Evolutionary conservation across 1,140 invertebrate species (phyloP).

Genomic region (Lasaia peninsularis): DNA sequence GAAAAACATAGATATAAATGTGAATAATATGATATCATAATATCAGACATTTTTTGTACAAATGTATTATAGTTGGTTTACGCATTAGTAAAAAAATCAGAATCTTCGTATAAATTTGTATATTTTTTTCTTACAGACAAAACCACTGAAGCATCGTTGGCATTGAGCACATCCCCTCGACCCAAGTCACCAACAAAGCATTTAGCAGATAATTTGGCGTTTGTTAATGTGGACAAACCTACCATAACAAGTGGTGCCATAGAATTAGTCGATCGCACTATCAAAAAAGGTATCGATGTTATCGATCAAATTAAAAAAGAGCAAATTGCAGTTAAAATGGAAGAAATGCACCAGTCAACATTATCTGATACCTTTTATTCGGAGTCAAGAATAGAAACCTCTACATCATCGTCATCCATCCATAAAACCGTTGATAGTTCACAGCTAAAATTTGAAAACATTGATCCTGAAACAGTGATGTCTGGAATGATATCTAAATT

Average conservation of each 20-base stretch:
- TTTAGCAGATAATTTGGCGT: slow-evolving; percentile 65
- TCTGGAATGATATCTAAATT: slow-evolving; percentile 65
- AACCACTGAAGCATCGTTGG: slow-evolving; percentile 51
- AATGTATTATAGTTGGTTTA: neutral
- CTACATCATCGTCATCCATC: slow-evolving; percentile 61
- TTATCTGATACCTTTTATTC: slow-evolving; percentile 60
- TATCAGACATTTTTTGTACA: neutral
- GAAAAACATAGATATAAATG: too few species aligned
- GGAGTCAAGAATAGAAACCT: slow-evolving; percentile 60
- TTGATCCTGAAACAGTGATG: slow-evolving; percentile 62
- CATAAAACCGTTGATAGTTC: slow-evolving; percentile 60
- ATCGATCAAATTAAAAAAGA: slow-evolving; percentile 72
- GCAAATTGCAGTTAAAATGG: slow-evolving; percentile 59
- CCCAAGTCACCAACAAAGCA: slow-evolving; percentile 72
- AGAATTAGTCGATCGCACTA: slow-evolving; percentile 67
- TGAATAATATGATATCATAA: too few species aligned
- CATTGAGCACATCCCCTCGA: slow-evolving; percentile 46
- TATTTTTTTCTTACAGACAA: slow-evolving; percentile 59
- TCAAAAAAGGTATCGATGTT: slow-evolving; percentile 69
- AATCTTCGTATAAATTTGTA: neutral
- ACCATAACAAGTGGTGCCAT: slow-evolving; percentile 66
- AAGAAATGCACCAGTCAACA: slow-evolving; percentile 56
- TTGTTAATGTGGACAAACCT: slow-evolving; percentile 71
- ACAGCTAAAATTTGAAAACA: slow-evolving; percentile 61
- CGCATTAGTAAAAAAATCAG: neutral